These are phyloP conservation scores for Berghia stephanieae DNA, from an alignment of 1,140 invertebrate genomes.

Conservation along the genomic window DNA sequence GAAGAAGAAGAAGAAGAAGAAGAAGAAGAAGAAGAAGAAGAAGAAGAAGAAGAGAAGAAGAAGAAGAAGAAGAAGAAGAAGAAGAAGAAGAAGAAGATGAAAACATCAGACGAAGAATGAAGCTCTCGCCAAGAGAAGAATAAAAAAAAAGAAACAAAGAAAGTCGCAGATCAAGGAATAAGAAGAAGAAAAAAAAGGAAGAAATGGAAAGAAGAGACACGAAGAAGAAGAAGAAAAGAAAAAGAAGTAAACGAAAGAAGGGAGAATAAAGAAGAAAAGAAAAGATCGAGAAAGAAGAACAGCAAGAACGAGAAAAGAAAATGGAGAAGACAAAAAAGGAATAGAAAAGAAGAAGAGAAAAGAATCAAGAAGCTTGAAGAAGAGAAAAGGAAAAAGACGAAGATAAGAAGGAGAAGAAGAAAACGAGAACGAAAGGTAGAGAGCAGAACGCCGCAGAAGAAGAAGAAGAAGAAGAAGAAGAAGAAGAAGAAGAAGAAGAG, in stretches of 20 bases:
- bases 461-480: too few relatives aligned
- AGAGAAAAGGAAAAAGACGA: neutral
- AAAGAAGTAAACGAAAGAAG: neutral
- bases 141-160: neutral
- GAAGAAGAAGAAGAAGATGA: slow-evolving; percentile 36
- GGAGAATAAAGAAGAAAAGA: neutral
- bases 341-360: too few relatives aligned
- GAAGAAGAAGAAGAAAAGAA: neutral
- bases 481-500: neutral
- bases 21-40: slow-evolving; percentile 42
- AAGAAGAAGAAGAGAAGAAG: slow-evolving; percentile 38
- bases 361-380: neutral
- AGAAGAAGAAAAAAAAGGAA: slow-evolving; percentile 27
- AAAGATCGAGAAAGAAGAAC: neutral
- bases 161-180: neutral
- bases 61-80: slow-evolving; percentile 43
- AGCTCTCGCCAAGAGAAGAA: neutral
- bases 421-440: too few relatives aligned
- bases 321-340: too few relatives aligned
- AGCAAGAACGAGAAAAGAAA: neutral
- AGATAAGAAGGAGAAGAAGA: too few relatives aligned
- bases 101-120: slow-evolving; percentile 34
- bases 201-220: neutral
- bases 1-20: slow-evolving; percentile 46
- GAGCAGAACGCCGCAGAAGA: too few relatives aligned